Conservation (phyloP, 2,888 invertebrate species). For the Cheilosia impressa region DNA sequence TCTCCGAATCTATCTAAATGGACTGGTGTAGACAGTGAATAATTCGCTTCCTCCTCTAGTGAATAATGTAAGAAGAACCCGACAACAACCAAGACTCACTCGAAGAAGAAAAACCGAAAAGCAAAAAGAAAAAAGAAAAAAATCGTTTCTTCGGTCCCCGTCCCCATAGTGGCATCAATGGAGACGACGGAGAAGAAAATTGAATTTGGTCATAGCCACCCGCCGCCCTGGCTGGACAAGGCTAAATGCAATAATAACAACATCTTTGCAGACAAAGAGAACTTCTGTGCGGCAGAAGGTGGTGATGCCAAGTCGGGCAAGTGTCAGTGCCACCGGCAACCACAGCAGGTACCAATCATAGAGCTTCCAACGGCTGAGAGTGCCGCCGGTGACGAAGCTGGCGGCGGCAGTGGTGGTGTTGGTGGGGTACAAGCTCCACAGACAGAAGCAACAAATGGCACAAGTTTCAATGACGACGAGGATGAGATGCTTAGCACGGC, state of each 20-base stretch:
- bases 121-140: too few relatives aligned
- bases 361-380: conserved; percentile 70
- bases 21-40: conserved; percentile 23
- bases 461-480: conserved; percentile 52
- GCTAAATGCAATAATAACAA: conserved; percentile 67
- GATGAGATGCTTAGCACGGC: conserved; percentile 62
- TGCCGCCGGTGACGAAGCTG: conserved; percentile 47
- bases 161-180: conserved; percentile 33
- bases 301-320: conserved; percentile 40
- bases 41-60: conserved; percentile 23
- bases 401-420: conserved; percentile 10
- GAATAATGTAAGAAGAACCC: conserved; percentile 38
- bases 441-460: conserved; percentile 60
- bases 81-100: background rate
- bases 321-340: conserved; percentile 57
- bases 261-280: conserved; percentile 61
- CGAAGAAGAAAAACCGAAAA: conserved; percentile 31
- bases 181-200: conserved; percentile 60
- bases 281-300: conserved; percentile 30
- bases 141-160: background rate
- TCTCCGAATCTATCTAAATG: conserved; percentile 5
- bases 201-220: conserved; percentile 53
- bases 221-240: conserved; percentile 64
- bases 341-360: conserved; percentile 65
- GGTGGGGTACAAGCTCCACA: conserved; percentile 13